phyloP scores from a whole-genome alignment of 1,140 invertebrate genomes.

The Drosophila aff. region DNA sequence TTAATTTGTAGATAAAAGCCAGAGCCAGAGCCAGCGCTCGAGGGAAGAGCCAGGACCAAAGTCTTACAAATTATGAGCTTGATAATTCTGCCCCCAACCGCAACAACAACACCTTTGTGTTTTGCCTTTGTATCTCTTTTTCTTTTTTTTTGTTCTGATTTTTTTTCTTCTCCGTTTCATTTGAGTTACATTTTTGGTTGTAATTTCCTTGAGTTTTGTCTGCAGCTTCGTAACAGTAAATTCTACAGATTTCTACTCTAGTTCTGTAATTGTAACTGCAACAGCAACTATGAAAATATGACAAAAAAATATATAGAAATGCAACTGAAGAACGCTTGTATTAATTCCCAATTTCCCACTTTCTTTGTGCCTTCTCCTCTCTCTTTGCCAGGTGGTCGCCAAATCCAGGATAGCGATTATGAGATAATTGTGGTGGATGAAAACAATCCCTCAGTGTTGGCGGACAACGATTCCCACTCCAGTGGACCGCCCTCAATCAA shows the following conservation, averaged over 20 bases:
- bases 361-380: conserved; percentile 16
- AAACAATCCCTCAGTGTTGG: conserved; percentile 92
- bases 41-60: conserved; percentile 2
- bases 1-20: conserved; percentile 62
- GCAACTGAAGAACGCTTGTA: background rate
- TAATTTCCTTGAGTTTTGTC: conserved; percentile 12
- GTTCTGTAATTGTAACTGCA: conserved; percentile 49
- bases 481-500: conserved; percentile 92
- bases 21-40: conserved; percentile 6
- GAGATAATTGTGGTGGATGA: conserved; percentile 96
- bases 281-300: conserved; percentile 7
- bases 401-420: conserved; percentile 92
- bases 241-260: conserved; percentile 52
- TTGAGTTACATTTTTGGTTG: conserved; percentile 9
- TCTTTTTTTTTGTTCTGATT: background rate
- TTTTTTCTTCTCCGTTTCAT: background rate
- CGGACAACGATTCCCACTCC: conserved; percentile 91
- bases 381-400: conserved; percentile 81
- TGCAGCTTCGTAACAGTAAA: conserved; percentile 53
- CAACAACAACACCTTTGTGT: conserved; percentile 30
- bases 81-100: conserved; percentile 5
- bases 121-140: background rate
- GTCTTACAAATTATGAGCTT: conserved; percentile 55
- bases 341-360: conserved; percentile 7
- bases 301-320: background rate